Percentiles rank a stretch among this genome's conserved stretches.
Evolutionary conservation across 2,113 vertebrate genomes (phyloP).

Genomic region (Myxocyprinus asiaticus): DNA sequence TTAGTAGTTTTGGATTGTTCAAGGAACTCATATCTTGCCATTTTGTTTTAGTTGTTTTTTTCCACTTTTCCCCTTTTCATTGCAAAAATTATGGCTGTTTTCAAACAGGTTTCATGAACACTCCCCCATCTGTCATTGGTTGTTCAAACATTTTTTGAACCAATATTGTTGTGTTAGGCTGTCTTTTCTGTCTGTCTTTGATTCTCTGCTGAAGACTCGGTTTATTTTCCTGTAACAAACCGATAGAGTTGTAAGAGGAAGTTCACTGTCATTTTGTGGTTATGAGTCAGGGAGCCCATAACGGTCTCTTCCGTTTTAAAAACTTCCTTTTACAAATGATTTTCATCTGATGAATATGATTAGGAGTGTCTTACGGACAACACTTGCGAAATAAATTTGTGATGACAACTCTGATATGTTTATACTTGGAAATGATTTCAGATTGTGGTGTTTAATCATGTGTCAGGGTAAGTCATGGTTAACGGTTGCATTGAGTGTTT

Average conservation of each 20-base stretch:
- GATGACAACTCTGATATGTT: background rate
- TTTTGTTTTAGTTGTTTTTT: too few species aligned
- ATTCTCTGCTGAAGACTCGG: background rate
- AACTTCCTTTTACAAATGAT: background rate
- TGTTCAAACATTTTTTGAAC: too few species aligned
- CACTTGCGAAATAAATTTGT: background rate
- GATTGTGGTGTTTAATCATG: background rate
- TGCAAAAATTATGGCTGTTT: too few species aligned
- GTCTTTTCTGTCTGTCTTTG: background rate
- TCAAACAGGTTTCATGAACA: too few species aligned
- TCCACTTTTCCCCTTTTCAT: too few species aligned
- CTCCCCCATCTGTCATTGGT: too few species aligned
- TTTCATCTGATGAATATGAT: background rate
- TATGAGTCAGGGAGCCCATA: background rate
- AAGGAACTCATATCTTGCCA: background rate
- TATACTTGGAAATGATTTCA: too few species aligned
- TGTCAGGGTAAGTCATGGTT: too few species aligned
- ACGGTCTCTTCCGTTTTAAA: constrained; percentile 13
- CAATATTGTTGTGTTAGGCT: too few species aligned
- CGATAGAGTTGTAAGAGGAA: constrained; percentile 4
- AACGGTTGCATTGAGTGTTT: too few species aligned
- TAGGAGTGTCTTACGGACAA: background rate
- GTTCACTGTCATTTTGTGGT: constrained; percentile 32
- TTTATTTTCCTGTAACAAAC: background rate
- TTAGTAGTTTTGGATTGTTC: background rate